Evolutionary conservation across 2,797 vertebrate genomes (phyloP).

Genomic region (Manis crassicaudata): DNA sequence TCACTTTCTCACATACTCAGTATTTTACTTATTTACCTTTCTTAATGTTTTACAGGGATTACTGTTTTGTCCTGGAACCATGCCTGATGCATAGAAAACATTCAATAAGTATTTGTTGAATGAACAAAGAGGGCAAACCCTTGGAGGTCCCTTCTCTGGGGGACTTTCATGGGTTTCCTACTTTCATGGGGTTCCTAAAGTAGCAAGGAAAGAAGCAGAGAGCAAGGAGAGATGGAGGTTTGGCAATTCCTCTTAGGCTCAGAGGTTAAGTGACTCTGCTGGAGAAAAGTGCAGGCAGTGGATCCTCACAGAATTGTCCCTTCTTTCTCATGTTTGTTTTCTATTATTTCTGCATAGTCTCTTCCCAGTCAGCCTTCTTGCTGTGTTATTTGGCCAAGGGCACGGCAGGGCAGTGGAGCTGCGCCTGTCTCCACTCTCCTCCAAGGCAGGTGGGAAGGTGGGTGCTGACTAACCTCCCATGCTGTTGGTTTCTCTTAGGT

Average conservation of each 20-base stretch:
- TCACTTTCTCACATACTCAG: background rate
- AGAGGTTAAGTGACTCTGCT: background rate
- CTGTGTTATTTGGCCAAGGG: background rate
- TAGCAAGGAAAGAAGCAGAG: background rate
- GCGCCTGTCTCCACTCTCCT: background rate
- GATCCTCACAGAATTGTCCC: background rate
- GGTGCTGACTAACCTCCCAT: background rate
- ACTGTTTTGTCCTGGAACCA: conserved; percentile 32
- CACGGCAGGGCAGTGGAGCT: background rate
- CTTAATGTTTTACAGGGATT: background rate
- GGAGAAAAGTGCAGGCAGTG: background rate
- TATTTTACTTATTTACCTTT: background rate
- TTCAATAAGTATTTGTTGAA: conserved; percentile 17
- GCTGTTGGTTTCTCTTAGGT: conserved; percentile 71
- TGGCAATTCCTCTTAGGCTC: background rate
- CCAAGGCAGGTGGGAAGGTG: background rate
- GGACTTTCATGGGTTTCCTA: background rate
- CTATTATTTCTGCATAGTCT: background rate
- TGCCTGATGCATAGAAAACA: background rate
- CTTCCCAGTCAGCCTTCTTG: background rate
- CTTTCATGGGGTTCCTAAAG: background rate
- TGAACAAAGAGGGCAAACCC: background rate
- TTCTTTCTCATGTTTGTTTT: background rate
- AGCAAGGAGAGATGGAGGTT: background rate
- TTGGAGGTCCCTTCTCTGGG: background rate